Evolutionary conservation across 2,797 vertebrate species (phyloP).

Genomic region (Adelosebastes latens): DNA sequence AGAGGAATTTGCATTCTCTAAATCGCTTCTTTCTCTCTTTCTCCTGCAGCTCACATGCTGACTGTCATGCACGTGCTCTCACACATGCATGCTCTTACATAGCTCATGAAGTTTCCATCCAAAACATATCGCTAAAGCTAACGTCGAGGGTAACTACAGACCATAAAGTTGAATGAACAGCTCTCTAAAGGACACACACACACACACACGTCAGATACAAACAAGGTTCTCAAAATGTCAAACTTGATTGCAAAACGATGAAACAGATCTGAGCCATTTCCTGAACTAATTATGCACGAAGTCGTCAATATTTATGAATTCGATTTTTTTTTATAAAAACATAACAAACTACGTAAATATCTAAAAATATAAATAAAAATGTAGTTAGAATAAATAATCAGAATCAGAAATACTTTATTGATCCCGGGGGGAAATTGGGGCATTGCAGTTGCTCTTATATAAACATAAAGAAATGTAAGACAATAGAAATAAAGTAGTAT

Average conservation of each 20-base stretch:
- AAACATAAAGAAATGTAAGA: too few species aligned
- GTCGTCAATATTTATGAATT: neutral
- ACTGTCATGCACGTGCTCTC: neutral
- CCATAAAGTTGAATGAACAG: neutral
- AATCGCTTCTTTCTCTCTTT: conserved; percentile 33
- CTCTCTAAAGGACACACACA: neutral
- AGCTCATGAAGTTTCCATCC: neutral
- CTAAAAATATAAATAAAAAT: neutral
- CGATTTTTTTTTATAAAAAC: neutral
- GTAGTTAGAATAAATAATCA: too few species aligned
- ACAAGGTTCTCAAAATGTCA: neutral
- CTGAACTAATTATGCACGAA: neutral
- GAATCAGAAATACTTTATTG: too few species aligned
- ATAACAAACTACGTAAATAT: neutral
- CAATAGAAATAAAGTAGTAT: too few species aligned
- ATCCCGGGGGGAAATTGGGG: too few species aligned
- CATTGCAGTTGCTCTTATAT: too few species aligned
- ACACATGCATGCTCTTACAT: neutral
- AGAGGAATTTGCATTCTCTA: conserved; percentile 70
- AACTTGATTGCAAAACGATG: neutral
- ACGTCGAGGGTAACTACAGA: neutral
- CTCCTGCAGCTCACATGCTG: conserved; percentile 13
- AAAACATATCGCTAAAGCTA: neutral
- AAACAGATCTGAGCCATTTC: neutral
- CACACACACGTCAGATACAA: neutral